Base-by-base conservation (phyloP, 2,888 invertebrate species). In the Aphodius granarius region DNA sequence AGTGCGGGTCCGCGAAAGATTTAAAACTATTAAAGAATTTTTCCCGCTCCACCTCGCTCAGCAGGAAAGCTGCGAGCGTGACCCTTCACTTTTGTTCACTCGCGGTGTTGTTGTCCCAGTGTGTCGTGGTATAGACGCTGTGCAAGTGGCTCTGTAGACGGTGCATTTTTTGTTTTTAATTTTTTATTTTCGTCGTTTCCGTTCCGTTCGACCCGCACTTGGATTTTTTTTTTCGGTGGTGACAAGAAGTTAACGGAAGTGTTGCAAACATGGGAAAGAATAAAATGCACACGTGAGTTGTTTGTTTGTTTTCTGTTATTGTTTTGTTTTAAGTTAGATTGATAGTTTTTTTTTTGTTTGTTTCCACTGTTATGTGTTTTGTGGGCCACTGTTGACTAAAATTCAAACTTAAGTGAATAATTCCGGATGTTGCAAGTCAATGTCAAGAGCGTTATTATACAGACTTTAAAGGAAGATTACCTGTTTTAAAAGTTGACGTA, bases 241-340 rank as follows among this genome's bases (percentile, higher is more conserved):
- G n/a, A 62, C 9, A 65, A 15, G 17, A 65, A 43, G n/a, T n/a
- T 43, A 43, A 43, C 43, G 43, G 9, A 43, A 43, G 13, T 63
- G 19, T 22, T 62, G n/a, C 63, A 63, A 80, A 22, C 22, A 82
- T 82, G 82, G 81, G 80, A 68, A 81, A 82, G 76, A 82, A 81
- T 77, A 82, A 82, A 78, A 80, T 82, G 81, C 82, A 82, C 75
- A 81, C 82, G 82, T 82, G 80, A 79, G 82, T 80, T 66, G 19
- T 62, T 66, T 22, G 63, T 62, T 62, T 62, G 63, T 62, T 62
- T 62, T 15, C n/a, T 65, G 65, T 43, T 65, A 65, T 65, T 65
- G 16, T 65, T 16, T 6, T 16, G 19, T 20, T 21, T 68, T 68
- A 68, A 68, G 13, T n/a, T n/a, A n/a, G n/a, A n/a, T n/a, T n/a